Evolutionary conservation across 2,797 vertebrate species (phyloP), one percentile per base, ranked within the genome.

Genomic region (Coreius guichenoti): DNA sequence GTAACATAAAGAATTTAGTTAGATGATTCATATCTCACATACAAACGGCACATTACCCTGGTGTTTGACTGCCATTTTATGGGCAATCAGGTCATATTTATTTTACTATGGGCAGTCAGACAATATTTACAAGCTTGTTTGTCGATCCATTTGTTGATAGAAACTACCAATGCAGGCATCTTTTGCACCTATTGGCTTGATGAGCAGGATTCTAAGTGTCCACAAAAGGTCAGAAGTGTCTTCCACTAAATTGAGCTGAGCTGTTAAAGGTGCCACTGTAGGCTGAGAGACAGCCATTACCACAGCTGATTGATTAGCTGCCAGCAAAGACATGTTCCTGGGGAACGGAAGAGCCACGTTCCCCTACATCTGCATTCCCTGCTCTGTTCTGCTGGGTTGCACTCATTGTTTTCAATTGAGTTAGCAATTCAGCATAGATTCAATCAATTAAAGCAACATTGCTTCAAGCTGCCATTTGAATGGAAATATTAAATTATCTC

Each of bases 401-500:
- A 90, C 93, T 89, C 93, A 93, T 91, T 94, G 91, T 92, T 92
- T 93, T 94, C 92, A 92, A 92, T 92, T 81, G 90, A 94, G 90
- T 93, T 94, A 93, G 92, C 92, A 89, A 87, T 93, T 93, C 89
- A 87, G 86, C 92, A 91, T 91, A 92, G 91, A 94, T 93, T 92
- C 87, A 91, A 94, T 95, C 93, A 94, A 93, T 93, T 92, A 93
- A 93, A 92, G 86, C 90, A 89, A 90, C 91, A 92, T 89, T 90
- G 90, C 92, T 92, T 86, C 86, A 89, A 91, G 80, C 92, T 91
- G 83, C 86, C 91, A 93, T 92, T 94, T 91, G 92, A 91, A 93
- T 93, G 92, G 93, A 93, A 94, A 93, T 92, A 93, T 94, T 92
- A 93, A 93, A 94, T 94, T 85, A 93, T 93, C 89, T 86, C 87